Evolutionary conservation across 2,888 invertebrate species (phyloP), one percentile per base, ranked within the genome.

Genomic region (Aporophyla nigra): DNA sequence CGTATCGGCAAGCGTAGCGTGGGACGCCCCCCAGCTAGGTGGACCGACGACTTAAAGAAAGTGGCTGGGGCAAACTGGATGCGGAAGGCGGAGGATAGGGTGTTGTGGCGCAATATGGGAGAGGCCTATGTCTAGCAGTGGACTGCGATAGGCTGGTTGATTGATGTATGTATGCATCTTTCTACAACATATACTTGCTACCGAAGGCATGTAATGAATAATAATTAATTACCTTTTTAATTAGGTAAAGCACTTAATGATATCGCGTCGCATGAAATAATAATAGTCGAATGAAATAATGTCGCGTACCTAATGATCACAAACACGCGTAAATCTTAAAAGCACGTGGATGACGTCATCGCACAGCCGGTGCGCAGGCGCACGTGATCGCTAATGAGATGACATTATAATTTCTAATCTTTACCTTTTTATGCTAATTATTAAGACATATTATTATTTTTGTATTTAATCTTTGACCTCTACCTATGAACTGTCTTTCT

Each of bases 371-470:
- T 61, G 65, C n/a, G 80, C 43, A 56, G 3, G 9, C 46, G 40
- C 56, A 84, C 80, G 80, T 83, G 84, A 54, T 19, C 33, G n/a
- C 33, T 24, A 66, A 62, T 46, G 46, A 71, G 46, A 33, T 54
- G 46, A 67, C 40, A 56, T 56, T 65, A 82, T 62, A 53, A 83
- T 80, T 83, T 79, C 80, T 83, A 83, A 71, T 67, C 51, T 40
- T 77, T 27, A 40, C 40, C 19, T 66, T 72, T 69, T 80, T 53
- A 80, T 73, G 74, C 7, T 70, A 49, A 73, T 73, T 59, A 19
- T 2, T n/a, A 5, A 46, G 1, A n/a, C 65, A 46, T 51, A 16
- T n/a, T 62, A 56, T 46, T 67, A 51, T 62, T 62, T 67, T 21
- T 33, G 14, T 10, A 53, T 16, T 27, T 46, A n/a, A 43, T 33